Evolutionary conservation across 2,113 vertebrate species (phyloP).

Genomic region (Hippocampus zosterae): DNA sequence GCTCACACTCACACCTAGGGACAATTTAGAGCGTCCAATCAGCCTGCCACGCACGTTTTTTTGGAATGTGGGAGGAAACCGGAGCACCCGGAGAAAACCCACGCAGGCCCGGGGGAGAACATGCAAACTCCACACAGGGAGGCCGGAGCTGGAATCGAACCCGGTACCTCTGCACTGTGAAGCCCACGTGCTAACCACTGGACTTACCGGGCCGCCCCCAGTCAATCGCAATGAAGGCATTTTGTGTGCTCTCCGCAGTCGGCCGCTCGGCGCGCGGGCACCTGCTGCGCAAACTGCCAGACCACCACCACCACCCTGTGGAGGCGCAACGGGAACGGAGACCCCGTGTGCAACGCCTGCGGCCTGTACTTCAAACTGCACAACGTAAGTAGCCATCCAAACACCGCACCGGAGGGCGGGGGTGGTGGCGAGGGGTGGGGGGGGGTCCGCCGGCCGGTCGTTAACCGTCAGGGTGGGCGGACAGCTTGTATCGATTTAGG

Average conservation of each 20-base stretch:
- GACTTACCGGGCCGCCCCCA: too few species aligned
- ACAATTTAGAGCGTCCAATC: too few species aligned
- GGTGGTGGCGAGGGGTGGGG: neutral
- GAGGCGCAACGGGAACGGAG: conserved; percentile 97
- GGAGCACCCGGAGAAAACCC: too few species aligned
- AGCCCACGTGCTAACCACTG: too few species aligned
- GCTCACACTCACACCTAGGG: too few species aligned
- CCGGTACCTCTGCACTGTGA: too few species aligned
- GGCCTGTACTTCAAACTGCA: conserved; percentile 99
- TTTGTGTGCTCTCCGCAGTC: conserved; percentile 73
- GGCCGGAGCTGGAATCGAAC: too few species aligned
- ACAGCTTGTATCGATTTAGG: conserved; percentile 72
- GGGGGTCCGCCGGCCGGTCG: conserved; percentile 19
- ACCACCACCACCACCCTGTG: conserved; percentile 98
- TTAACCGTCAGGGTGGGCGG: conserved; percentile 71
- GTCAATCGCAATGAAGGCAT: neutral
- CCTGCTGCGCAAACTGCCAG: conserved; percentile 99
- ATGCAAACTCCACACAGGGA: too few species aligned
- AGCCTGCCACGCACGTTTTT: too few species aligned
- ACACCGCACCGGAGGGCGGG: neutral
- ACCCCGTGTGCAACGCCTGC: conserved; percentile 98
- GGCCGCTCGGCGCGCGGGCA: conserved; percentile 93
- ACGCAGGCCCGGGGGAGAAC: too few species aligned
- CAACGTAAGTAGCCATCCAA: conserved; percentile 84
- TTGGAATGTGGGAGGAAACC: too few species aligned